Percentiles rank a stretch among this genome's conserved stretches.
Conservation (phyloP, 1,140 invertebrate genomes). For the Drosophila bocqueti region DNA sequence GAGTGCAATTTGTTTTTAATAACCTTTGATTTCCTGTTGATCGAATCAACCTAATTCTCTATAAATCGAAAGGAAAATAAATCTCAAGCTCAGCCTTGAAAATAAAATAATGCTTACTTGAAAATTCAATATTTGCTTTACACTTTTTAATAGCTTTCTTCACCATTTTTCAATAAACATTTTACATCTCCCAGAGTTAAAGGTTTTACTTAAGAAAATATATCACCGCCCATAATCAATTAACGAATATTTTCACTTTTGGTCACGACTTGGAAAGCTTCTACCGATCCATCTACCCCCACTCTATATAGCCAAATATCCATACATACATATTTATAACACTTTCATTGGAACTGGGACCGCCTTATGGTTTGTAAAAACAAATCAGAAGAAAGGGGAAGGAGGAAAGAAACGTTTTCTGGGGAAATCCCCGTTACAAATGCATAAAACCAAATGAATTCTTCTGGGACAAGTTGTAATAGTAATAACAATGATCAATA, state of each 20-base stretch:
- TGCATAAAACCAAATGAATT: conserved; percentile 57
- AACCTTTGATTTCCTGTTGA: conserved; percentile 38
- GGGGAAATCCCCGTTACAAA: conserved; percentile 56
- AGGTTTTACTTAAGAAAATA: not conserved
- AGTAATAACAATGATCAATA: conserved; percentile 60
- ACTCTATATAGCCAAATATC: conserved; percentile 19
- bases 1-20: conserved; percentile 29
- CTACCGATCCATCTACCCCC: conserved; percentile 14
- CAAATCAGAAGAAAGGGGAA: not conserved
- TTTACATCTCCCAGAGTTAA: not conserved
- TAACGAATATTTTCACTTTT: conserved; percentile 65
- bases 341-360: conserved; percentile 52
- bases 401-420: conserved; percentile 14
- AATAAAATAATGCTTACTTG: not conserved
- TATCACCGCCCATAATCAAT: conserved; percentile 33
- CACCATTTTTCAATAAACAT: not conserved
- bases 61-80: not conserved
- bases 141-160: not conserved
- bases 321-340: conserved; percentile 68
- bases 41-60: conserved; percentile 9
- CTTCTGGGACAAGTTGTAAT: conserved; percentile 37
- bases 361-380: conserved; percentile 46
- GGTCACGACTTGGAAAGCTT: conserved; percentile 61
- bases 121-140: too few species aligned
- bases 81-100: not conserved